phyloP scores from a whole-genome alignment of 2,888 invertebrate genomes.

The Microctonus brassicae region DNA sequence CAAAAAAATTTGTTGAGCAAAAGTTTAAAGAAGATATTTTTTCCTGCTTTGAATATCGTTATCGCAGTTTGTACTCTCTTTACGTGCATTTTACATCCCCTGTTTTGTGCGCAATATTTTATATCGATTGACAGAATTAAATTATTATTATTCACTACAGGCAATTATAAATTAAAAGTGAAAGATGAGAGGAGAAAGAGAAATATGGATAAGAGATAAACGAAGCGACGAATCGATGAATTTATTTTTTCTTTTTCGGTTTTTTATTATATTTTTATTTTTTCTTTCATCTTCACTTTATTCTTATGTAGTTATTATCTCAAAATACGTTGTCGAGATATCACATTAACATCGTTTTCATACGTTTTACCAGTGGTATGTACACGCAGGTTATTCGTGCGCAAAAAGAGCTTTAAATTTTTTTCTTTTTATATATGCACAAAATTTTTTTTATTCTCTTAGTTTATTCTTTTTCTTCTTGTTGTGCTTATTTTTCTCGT shows the following conservation, averaged over 20 bases:
- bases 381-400: slow-evolving; percentile 30
- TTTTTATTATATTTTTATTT: slow-evolving; percentile 8
- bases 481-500: too few species aligned
- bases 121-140: slow-evolving; percentile 44
- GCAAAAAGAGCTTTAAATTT: background rate
- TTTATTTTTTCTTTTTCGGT: background rate
- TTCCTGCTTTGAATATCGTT: background rate
- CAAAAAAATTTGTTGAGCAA: too few species aligned
- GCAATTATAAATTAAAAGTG: slow-evolving; percentile 50
- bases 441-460: too few species aligned
- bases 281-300: background rate
- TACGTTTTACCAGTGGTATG: slow-evolving; percentile 48
- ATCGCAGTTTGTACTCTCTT: slow-evolving; percentile 22
- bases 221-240: background rate
- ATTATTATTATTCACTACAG: slow-evolving; percentile 44
- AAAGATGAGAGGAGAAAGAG: slow-evolving; percentile 9
- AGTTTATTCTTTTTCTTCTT: slow-evolving; percentile 7
- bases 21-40: too few species aligned
- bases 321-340: slow-evolving; percentile 51
- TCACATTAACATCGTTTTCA: slow-evolving; percentile 44
- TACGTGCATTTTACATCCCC: slow-evolving; percentile 25
- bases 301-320: slow-evolving; percentile 38
- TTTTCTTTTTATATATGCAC: slow-evolving; percentile 11
- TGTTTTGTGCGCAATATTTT: slow-evolving; percentile 38
- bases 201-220: background rate